phyloP scores from a whole-genome alignment of 2,888 invertebrate species.

The Himalopsyche tibetana region DNA sequence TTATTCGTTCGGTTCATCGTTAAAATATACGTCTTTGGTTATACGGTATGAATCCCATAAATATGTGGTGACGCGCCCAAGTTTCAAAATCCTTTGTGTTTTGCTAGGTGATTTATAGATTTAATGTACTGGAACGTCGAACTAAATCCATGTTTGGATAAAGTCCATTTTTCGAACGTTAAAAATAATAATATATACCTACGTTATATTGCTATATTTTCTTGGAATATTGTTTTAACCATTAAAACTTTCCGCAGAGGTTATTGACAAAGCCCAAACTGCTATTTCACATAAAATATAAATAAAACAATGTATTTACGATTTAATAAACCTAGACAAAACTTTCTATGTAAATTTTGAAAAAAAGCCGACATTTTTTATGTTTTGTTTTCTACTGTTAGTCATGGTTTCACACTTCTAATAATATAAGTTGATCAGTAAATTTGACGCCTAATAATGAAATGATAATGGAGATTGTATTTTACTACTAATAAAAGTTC shows the following conservation, averaged over 20 bases:
- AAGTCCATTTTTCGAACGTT: constrained; percentile 13
- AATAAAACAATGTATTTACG: background rate
- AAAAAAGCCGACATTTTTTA: too few species aligned
- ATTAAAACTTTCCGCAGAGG: background rate
- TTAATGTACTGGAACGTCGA: constrained; percentile 57
- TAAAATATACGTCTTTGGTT: constrained; percentile 45
- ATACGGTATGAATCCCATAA: constrained; percentile 52
- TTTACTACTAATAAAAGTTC: too few species aligned
- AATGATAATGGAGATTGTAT: too few species aligned
- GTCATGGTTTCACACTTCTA: too few species aligned
- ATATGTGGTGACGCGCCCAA: constrained; percentile 57
- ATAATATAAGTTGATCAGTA: too few species aligned
- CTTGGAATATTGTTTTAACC: constrained; percentile 30
- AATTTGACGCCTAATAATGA: too few species aligned
- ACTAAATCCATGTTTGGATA: constrained; percentile 45
- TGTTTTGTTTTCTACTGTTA: too few species aligned
- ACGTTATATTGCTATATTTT: background rate
- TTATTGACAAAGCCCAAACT: background rate
- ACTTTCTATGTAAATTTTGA: too few species aligned
- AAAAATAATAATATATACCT: background rate
- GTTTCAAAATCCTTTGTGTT: constrained; percentile 53
- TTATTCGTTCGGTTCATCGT: constrained; percentile 36
- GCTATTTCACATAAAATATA: background rate
- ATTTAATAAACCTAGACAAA: too few species aligned
- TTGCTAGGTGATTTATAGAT: constrained; percentile 56